phyloP scores from a whole-genome alignment of 2,888 invertebrate genomes.

The Tyria jacobaeae region DNA sequence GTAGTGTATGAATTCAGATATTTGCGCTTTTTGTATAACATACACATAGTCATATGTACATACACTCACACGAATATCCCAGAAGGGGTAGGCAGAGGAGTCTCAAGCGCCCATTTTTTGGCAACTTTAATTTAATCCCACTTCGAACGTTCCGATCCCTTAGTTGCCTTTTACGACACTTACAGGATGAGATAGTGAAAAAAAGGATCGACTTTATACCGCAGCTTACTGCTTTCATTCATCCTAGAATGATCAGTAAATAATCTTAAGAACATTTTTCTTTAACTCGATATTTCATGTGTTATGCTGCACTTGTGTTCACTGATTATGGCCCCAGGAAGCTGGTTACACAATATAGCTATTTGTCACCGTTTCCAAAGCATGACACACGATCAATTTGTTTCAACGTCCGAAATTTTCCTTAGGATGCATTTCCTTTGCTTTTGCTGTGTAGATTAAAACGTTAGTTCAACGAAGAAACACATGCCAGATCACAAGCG shows the following conservation, averaged over 20 bases:
- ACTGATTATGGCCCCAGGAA: constrained; percentile 7
- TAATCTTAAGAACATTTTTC: background rate
- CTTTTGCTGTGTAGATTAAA: background rate
- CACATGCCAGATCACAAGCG: background rate
- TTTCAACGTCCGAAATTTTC: constrained; percentile 8
- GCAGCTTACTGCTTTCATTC: no score
- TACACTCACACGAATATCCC: no score
- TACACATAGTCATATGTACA: no score
- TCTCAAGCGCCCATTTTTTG: no score
- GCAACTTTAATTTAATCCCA: no score
- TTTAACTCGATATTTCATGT: background rate
- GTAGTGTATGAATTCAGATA: no score
- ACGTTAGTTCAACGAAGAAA: background rate
- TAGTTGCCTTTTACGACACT: no score
- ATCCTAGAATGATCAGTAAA: background rate
- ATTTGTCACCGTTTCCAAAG: constrained; percentile 18
- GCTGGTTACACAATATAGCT: background rate
- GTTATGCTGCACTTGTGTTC: background rate
- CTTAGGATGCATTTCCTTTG: constrained; percentile 5
- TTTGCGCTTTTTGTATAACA: no score
- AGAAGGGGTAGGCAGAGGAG: no score
- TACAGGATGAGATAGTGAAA: no score
- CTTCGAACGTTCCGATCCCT: no score
- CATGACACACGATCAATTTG: constrained; percentile 18
- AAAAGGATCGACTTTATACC: no score